Evolutionary conservation across 2,888 invertebrate genomes (phyloP).

Genomic region (Lasius fuliginosus): DNA sequence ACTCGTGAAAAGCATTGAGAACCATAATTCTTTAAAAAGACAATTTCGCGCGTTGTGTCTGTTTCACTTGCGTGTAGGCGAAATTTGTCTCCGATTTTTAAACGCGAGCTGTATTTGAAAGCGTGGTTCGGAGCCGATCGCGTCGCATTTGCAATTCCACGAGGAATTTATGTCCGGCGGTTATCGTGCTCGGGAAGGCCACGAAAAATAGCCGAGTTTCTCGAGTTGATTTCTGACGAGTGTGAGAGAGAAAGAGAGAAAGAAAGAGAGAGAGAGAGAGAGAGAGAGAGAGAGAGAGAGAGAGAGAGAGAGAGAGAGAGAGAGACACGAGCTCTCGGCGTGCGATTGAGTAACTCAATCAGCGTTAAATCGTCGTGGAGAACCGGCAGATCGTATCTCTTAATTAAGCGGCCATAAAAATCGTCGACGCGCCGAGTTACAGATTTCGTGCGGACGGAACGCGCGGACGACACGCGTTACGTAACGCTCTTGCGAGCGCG

Average conservation of each 20-base stretch:
- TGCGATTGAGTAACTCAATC: conserved; percentile 52
- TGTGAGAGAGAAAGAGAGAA: not conserved
- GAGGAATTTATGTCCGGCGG: not conserved
- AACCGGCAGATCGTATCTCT: conserved; percentile 47
- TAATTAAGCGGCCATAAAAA: conserved; percentile 52
- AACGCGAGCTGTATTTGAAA: conserved; percentile 5
- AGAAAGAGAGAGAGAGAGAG: no score
- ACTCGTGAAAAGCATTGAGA: not conserved
- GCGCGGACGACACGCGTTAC: conserved; percentile 26
- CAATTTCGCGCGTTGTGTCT: not conserved
- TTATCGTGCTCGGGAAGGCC: conserved; percentile 4
- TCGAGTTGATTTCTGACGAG: conserved; percentile 41
- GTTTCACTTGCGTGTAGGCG: not conserved
- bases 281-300: not conserved
- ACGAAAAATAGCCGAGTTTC: conserved; percentile 22
- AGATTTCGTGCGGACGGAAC: conserved; percentile 10
- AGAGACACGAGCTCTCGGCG: not conserved
- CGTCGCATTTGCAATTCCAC: conserved; percentile 33
- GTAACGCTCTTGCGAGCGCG: conserved; percentile 1
- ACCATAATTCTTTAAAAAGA: not conserved
- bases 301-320: not conserved
- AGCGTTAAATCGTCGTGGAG: conserved; percentile 47
- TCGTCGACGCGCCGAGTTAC: conserved; percentile 26
- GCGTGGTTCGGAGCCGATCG: not conserved
- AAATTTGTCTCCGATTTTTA: conserved; percentile 14